Evolutionary conservation across 2,797 vertebrate genomes (phyloP).

Genomic region (Uromys caudimaculatus): DNA sequence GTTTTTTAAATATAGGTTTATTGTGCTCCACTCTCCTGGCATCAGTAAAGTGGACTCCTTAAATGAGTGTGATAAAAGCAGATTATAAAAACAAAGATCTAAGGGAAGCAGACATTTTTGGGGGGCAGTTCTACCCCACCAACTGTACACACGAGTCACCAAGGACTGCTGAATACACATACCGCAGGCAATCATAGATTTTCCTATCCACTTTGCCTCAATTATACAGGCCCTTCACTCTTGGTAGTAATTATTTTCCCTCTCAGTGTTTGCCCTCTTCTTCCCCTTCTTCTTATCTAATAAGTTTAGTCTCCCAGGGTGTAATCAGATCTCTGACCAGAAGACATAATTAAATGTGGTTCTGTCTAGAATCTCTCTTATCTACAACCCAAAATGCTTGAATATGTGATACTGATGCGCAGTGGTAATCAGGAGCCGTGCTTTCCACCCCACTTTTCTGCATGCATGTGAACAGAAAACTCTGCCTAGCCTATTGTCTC

Average conservation of each 20-base stretch:
- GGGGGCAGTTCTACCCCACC: too few relatives aligned
- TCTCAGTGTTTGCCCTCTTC: constrained; percentile 66
- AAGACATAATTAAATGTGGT: constrained; percentile 70
- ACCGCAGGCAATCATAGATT: constrained; percentile 12
- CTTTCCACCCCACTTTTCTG: neutral
- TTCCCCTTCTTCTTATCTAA: constrained; percentile 53
- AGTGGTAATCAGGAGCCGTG: neutral
- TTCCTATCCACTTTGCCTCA: constrained; percentile 59
- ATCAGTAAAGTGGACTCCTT: constrained; percentile 83
- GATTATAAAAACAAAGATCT: constrained; percentile 84
- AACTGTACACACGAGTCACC: neutral
- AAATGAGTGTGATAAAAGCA: constrained; percentile 84
- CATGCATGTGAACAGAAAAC: neutral
- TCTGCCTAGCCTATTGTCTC: neutral
- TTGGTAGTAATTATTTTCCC: constrained; percentile 76
- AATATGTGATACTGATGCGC: neutral
- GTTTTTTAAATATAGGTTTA: constrained; percentile 87
- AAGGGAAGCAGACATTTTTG: constrained; percentile 80
- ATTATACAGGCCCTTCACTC: constrained; percentile 73
- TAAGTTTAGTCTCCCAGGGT: constrained; percentile 70
- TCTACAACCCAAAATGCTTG: neutral
- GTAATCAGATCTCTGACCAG: constrained; percentile 68
- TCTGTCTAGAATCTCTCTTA: constrained; percentile 65
- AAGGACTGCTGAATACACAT: neutral
- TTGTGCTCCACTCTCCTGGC: constrained; percentile 80